Percentiles rank a stretch among this genome's conserved stretches.
Conservation (phyloP, 2,113 vertebrate species). For the Struthidea cinerea region DNA sequence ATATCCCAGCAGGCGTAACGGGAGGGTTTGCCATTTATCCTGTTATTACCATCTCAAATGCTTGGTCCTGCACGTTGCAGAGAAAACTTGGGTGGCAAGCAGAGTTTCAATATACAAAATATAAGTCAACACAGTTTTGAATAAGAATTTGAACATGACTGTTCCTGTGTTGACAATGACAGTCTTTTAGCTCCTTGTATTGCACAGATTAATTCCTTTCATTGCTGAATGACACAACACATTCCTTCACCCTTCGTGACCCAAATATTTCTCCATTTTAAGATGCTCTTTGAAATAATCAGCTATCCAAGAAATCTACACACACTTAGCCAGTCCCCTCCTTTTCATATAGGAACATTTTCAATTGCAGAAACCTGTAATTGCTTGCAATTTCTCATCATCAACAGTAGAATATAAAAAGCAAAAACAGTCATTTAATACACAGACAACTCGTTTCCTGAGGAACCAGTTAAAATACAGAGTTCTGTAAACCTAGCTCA, state of each 20-base stretch:
- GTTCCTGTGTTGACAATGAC: not conserved
- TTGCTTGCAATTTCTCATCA: not conserved
- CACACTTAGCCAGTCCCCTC: not conserved
- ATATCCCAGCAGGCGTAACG: not conserved
- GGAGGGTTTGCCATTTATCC: conserved; percentile 8
- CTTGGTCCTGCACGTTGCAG: not conserved
- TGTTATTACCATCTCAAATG: not conserved
- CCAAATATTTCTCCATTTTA: not conserved
- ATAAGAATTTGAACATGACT: not conserved
- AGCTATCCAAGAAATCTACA: not conserved
- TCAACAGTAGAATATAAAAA: not conserved
- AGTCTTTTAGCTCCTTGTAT: not conserved
- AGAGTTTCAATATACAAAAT: not conserved
- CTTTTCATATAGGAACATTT: not conserved
- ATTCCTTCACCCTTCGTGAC: not conserved
- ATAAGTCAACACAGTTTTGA: not conserved
- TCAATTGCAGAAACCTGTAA: not conserved
- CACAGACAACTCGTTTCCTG: not conserved
- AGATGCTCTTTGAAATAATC: not conserved
- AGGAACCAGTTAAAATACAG: not conserved
- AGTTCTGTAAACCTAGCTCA: not conserved
- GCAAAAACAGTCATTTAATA: not conserved
- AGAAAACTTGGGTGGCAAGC: not conserved
- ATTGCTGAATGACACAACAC: not conserved
- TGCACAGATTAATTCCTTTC: not conserved